Base-by-base conservation (phyloP, 2,797 vertebrate species). In the Neosilurus hyrtlii region DNA sequence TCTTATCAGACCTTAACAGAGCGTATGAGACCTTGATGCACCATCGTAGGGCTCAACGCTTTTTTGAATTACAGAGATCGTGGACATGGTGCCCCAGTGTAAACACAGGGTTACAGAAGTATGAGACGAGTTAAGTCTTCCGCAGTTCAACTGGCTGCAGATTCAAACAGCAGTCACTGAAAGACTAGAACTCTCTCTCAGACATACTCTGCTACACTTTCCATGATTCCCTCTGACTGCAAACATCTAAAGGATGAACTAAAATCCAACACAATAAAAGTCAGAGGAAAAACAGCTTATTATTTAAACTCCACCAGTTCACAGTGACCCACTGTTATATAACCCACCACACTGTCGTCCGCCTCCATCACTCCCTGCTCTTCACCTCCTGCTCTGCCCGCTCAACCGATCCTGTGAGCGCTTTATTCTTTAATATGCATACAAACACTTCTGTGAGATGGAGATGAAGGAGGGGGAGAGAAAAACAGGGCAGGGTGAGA, bases 271-370 rank as follows among this genome's bases (percentile, higher is more conserved):
- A 52, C 26, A 52, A 62, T n/a, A 57, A 62, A 15, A 74, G 49
- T 9, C 68, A 83, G 56, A 49, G 57, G 35, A 26, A 11, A 54
- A 11, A 30, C 71, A 14, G 43, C 57, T 65, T 22, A 82, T 88
- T 88, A 80, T 74, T 66, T 81, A 84, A 87, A 80, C 76, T 75
- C 43, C 59, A 74, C 65, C 5, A 82, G n/a, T 52, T 57, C 86
- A 65, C 67, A n/a, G 54, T 73, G 80, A 83, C 80, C 83, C 26
- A 35, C 54, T 72, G 88, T 91, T 86, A 89, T 80, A 80, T 84
- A 88, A 88, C 75, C 71, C 85, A 86, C 74, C 66, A 79, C 74
- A 62, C 43, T 85, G 81, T 87, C 84, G 74, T 30, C 59, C 78
- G 84, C 81, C 83, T 87, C 76, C 62, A 79, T 86, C 77, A 61